Conservation (phyloP, 2,888 invertebrate species). For the Eupithecia inturbata region DNA sequence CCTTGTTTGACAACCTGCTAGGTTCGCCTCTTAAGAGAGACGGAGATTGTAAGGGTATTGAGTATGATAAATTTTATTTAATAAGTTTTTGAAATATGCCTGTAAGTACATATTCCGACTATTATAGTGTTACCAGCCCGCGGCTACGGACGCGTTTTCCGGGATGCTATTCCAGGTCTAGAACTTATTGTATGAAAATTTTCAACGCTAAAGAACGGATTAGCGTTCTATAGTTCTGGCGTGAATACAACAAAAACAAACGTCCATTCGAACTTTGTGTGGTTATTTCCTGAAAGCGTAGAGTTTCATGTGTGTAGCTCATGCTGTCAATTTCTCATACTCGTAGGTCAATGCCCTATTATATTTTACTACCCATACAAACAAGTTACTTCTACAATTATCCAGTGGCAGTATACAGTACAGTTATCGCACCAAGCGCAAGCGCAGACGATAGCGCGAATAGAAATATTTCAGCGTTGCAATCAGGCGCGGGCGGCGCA, state of each 20-base stretch:
- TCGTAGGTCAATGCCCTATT: neutral
- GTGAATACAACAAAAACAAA: neutral
- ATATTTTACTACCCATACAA: neutral
- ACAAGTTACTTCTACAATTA: neutral
- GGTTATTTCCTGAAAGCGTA: no score
- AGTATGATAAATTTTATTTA: neutral
- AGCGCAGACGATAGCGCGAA: constrained; percentile 53
- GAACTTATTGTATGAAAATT: no score
- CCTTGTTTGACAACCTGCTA: no score
- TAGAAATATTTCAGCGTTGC: constrained; percentile 65
- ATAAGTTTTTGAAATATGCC: no score
- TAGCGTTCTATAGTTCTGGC: no score
- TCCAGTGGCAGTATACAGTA: constrained; percentile 14
- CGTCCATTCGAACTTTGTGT: neutral
- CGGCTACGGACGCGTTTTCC: no score
- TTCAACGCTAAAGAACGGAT: no score
- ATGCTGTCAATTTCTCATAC: neutral
- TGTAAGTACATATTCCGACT: no score
- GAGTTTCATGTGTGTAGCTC: neutral
- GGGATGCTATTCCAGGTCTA: no score
- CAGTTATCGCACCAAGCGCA: constrained; percentile 43
- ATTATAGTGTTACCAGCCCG: no score
- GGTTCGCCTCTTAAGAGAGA: no score
- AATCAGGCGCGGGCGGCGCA: constrained; percentile 57
- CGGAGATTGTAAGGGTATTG: neutral